These are phyloP conservation scores for Nansenia antarctica DNA, from an alignment of 2,113 vertebrate species.

Conservation along the genomic window DNA sequence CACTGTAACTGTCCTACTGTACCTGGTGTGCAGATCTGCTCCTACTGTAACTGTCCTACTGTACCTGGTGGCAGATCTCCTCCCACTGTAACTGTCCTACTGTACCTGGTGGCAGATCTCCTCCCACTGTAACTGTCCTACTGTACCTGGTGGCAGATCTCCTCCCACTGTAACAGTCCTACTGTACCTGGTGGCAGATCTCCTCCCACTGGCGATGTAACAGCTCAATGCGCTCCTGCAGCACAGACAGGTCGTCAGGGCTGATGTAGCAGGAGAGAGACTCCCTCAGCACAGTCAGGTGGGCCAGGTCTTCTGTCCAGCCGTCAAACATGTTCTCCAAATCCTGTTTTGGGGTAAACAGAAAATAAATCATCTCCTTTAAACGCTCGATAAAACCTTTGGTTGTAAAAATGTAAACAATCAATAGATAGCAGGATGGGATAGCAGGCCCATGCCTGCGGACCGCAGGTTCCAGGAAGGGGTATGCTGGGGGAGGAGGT, in stretches of 20 bases:
- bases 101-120: neutral
- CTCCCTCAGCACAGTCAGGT: conserved; percentile 81
- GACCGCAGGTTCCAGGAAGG: too few species aligned
- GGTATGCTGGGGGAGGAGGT: too few species aligned
- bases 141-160: neutral
- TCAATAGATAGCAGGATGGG: too few species aligned
- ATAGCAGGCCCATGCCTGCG: too few species aligned
- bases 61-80: neutral
- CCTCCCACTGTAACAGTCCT: neutral
- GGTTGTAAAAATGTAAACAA: too few species aligned
- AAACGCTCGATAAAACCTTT: too few species aligned
- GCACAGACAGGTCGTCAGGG: conserved; percentile 86
- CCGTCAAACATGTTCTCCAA: conserved; percentile 86
- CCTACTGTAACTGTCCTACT: neutral
- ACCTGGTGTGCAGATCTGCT: too few species aligned
- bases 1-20: too few species aligned
- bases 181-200: conserved; percentile 88
- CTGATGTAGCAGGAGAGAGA: conserved; percentile 82
- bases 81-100: neutral
- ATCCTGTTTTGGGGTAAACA: conserved; percentile 73
- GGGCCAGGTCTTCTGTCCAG: conserved; percentile 89
- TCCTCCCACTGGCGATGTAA: conserved; percentile 96
- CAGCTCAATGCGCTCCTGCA: conserved; percentile 90
- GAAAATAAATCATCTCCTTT: neutral
- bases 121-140: neutral